Conservation (phyloP, 2,888 invertebrate species). For the Bellardia bayeri region DNA sequence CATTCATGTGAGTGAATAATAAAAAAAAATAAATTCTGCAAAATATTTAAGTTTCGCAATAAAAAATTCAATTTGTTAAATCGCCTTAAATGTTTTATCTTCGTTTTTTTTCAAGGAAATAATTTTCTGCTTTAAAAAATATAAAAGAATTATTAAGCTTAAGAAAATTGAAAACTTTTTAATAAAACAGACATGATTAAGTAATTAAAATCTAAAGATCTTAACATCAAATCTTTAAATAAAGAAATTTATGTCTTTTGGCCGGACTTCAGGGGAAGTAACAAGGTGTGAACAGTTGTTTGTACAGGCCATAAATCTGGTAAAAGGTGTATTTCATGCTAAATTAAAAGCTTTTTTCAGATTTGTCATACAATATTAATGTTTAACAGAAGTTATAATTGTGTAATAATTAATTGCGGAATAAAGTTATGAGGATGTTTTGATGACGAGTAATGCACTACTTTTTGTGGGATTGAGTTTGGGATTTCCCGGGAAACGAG, state of each 20-base stretch:
- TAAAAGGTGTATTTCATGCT: neutral
- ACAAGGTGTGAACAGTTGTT: slow-evolving; percentile 34
- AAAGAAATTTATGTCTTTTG: slow-evolving; percentile 10
- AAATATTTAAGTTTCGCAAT: slow-evolving; percentile 25
- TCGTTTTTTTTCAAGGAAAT: slow-evolving; percentile 55
- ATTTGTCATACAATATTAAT: neutral
- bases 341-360: neutral
- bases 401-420: slow-evolving; percentile 1
- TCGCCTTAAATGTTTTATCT: slow-evolving; percentile 33
- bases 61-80: slow-evolving; percentile 65
- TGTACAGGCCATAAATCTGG: neutral
- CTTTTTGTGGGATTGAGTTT: too few relatives aligned
- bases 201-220: slow-evolving; percentile 52
- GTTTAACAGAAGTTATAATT: neutral
- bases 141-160: neutral
- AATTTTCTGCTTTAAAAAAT: slow-evolving; percentile 24
- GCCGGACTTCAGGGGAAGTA: neutral
- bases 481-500: too few relatives aligned
- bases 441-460: neutral
- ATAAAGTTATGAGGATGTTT: neutral
- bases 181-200: slow-evolving; percentile 34
- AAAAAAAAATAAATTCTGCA: neutral
- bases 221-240: neutral
- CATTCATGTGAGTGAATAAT: neutral
- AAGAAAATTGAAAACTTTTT: slow-evolving; percentile 23